These are phyloP conservation scores for Brenthis hecate DNA, from an alignment of 2,888 invertebrate species.

Conservation along the genomic window DNA sequence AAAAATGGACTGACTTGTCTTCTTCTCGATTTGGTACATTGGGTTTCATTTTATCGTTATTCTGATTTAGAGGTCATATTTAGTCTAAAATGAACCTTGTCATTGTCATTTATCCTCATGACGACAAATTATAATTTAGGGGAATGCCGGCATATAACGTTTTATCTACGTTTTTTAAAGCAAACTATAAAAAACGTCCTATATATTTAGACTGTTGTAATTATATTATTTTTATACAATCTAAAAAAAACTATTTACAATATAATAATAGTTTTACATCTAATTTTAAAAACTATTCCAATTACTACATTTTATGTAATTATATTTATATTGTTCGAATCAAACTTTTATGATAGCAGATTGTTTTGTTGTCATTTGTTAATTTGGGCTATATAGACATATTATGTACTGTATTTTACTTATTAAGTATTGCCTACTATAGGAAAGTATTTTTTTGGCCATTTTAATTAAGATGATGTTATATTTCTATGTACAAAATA, in stretches of 20 bases:
- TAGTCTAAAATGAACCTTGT: neutral
- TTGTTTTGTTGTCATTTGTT: neutral
- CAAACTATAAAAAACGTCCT: constrained; percentile 12
- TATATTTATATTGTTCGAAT: neutral
- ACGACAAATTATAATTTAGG: neutral
- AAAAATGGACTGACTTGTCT: neutral
- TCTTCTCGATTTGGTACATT: neutral
- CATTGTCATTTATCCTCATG: constrained; percentile 1
- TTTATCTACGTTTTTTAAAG: neutral
- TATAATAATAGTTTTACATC: neutral
- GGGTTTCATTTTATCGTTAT: constrained; percentile 1
- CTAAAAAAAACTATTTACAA: constrained; percentile 5
- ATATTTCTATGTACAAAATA: constrained; percentile 22
- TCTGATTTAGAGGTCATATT: neutral
- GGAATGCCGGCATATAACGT: neutral
- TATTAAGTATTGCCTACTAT: constrained; percentile 19
- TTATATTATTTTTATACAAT: constrained; percentile 6
- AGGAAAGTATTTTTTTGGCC: constrained; percentile 19
- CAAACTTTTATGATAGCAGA: constrained; percentile 4
- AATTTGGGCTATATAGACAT: constrained; percentile 9
- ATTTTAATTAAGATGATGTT: constrained; percentile 19
- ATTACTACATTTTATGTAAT: neutral
- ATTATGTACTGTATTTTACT: constrained; percentile 5
- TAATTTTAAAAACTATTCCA: constrained; percentile 7
- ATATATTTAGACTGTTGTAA: constrained; percentile 19